Evolutionary conservation across 2,113 vertebrate genomes (phyloP).

Genomic region (Atlantisia rogersi): DNA sequence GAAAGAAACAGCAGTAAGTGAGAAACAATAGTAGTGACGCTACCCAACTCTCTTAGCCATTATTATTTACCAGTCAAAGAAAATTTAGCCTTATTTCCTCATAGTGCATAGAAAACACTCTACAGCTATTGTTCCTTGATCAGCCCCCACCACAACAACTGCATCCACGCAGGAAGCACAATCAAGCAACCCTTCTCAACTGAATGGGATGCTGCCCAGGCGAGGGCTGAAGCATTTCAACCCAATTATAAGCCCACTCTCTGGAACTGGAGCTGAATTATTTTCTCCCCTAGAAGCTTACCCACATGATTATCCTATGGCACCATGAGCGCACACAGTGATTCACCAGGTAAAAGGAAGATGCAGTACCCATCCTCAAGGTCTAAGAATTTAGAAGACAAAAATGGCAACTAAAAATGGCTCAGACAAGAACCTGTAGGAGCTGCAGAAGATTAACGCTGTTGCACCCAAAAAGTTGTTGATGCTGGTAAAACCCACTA

Average conservation of each 20-base stretch:
- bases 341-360: background rate
- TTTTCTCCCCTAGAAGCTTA: background rate
- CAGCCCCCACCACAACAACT: background rate
- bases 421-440: background rate
- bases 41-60: background rate
- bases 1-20: background rate
- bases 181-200: background rate
- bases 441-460: background rate
- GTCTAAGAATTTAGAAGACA: background rate
- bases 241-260: background rate
- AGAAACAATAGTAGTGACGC: background rate
- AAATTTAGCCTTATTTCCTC: background rate
- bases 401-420: background rate
- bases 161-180: background rate
- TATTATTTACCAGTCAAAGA: background rate
- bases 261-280: background rate
- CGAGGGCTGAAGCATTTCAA: background rate
- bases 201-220: background rate
- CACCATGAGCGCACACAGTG: background rate
- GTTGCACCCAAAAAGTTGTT: background rate
- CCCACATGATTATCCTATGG: background rate
- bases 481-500: background rate
- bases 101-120: background rate
- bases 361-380: background rate
- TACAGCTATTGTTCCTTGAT: background rate